A percentile compares a stretch with the other conserved stretches of the same genome.
These are phyloP conservation scores for Tridacna gigas DNA, from an alignment of 2,888 invertebrate species.

Conservation along the genomic window DNA sequence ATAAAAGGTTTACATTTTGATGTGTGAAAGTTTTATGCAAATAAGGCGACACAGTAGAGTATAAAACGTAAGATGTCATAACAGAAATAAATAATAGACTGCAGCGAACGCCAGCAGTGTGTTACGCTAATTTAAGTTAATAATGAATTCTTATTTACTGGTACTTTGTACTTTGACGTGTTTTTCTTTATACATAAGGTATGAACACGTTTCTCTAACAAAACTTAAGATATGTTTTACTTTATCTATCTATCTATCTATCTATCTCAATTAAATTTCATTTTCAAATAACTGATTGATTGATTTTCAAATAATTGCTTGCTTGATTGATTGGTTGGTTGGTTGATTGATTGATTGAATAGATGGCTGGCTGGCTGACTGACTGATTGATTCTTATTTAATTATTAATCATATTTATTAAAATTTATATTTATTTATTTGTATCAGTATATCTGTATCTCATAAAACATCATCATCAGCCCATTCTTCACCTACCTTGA, in stretches of 20 bases:
- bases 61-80: slow-evolving; percentile 14
- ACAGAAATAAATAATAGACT: neutral
- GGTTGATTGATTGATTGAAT: neutral
- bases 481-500: too few species aligned
- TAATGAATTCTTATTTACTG: neutral
- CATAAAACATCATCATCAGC: too few species aligned
- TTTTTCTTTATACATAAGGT: too few species aligned
- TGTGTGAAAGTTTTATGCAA: neutral
- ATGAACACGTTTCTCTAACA: neutral
- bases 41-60: slow-evolving; percentile 4
- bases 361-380: too few species aligned
- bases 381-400: neutral
- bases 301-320: neutral
- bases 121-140: neutral
- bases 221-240: neutral
- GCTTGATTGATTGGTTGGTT: neutral
- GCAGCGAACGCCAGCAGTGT: neutral
- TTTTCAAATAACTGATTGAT: neutral
- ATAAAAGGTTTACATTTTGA: too few species aligned
- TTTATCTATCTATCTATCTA: neutral
- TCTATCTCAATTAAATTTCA: neutral
- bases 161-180: too few species aligned
- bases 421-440: too few species aligned
- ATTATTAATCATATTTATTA: too few species aligned
- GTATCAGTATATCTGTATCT: too few species aligned